Base-by-base conservation (phyloP, 2,113 vertebrate genomes). In the Thinocorus orbignyianus region DNA sequence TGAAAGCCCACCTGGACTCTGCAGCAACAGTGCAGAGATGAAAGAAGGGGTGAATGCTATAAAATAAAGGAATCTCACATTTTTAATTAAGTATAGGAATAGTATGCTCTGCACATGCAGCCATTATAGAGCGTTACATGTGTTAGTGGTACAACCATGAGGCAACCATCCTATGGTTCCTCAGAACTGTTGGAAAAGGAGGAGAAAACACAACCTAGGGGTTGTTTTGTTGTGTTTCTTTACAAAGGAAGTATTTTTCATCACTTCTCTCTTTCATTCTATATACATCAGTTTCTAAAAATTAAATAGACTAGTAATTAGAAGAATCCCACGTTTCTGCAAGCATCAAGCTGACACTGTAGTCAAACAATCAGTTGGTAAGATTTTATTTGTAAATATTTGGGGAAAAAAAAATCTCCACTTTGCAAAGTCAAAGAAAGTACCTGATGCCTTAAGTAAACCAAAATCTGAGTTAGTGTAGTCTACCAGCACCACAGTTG, bases 381-480 rank as follows among this genome's bases (percentile, higher is more conserved):
- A 58, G 26, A 4, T 62, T 54, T 86, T 74, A 83, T 72, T 69
- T 55, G 17, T 64, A 66, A 52, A 82, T 22, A 8, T 69, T 30
- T 35, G 4, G 2, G 16, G 2, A 26, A 12, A 8, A 71, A 55
- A 10, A 3, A 5, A 16, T 19, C 30, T 57, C 8, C 2, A 6
- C 22, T 64, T 25, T 49, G 3, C 62, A 54, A 33, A 1, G 7
- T 35, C n/a, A 57, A 88, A 44, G 11, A n/a, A 88, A 30, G 13
- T n/a, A 46, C 11, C 16, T 49, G n/a, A 66, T n/a, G 39, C 18
- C 11, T 71, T 70, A 64, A 51, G 24, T 31, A 22, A 83, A 73
- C 2, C 10, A 81, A 10, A 81, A 60, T 37, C 42, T 42, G 39
- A 31, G 28, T 28, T 48, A 28, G 6, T 8, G 18, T 49, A 42